These are phyloP conservation scores for Notocelia uddmanniana DNA, from an alignment of 2,888 invertebrate genomes.

Conservation along the genomic window DNA sequence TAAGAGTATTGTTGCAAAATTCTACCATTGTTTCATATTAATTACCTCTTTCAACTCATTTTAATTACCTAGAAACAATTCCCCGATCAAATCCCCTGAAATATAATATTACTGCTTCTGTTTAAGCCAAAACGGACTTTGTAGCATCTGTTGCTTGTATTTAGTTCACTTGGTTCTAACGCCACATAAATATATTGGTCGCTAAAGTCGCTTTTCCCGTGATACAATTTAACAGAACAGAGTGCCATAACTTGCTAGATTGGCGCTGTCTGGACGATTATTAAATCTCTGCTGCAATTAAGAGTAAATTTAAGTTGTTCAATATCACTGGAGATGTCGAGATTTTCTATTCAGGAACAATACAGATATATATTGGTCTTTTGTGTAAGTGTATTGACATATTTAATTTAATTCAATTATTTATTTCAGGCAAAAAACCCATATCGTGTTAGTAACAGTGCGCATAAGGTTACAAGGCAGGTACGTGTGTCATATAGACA, in stretches of 20 bases:
- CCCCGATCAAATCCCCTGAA: conserved; percentile 5
- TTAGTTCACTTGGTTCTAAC: neutral
- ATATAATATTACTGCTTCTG: conserved; percentile 12
- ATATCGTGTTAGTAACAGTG: too few relatives aligned
- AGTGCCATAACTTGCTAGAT: neutral
- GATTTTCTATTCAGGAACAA: neutral
- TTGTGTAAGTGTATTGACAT: too few relatives aligned
- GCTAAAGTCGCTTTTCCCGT: neutral
- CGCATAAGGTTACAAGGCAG: too few relatives aligned
- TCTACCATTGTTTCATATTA: neutral
- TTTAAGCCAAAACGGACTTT: neutral
- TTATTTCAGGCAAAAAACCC: too few relatives aligned
- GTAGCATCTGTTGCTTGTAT: neutral
- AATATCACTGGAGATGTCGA: neutral
- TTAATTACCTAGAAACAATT: conserved; percentile 1
- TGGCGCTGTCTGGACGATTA: neutral
- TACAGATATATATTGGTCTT: neutral
- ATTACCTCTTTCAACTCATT: conserved; percentile 4
- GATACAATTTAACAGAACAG: neutral
- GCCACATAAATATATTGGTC: neutral
- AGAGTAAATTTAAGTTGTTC: neutral
- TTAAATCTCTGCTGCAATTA: conserved; percentile 7
- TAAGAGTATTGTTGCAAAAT: neutral
- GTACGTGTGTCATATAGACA: too few relatives aligned
- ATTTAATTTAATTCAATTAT: too few relatives aligned